phyloP scores from a whole-genome alignment of 2,797 vertebrate genomes.

The Melanotaenia boesemani region DNA sequence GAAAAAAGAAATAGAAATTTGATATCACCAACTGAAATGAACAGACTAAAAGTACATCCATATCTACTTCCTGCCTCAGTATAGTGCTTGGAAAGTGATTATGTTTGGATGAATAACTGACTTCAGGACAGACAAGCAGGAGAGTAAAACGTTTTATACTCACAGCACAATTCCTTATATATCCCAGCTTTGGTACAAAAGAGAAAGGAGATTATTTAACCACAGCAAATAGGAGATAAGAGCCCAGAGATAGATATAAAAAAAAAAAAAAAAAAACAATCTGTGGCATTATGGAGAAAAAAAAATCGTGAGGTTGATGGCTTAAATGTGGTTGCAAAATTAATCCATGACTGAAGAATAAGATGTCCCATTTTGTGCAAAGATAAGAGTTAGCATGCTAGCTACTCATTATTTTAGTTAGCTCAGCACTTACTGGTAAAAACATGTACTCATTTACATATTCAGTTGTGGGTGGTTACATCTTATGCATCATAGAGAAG shows the following conservation, averaged over 20 bases:
- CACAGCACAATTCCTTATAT: constrained; percentile 86
- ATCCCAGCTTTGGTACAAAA: constrained; percentile 87
- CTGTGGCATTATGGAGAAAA: constrained; percentile 23
- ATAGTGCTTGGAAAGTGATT: constrained; percentile 76
- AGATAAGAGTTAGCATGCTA: constrained; percentile 2
- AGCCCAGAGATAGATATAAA: constrained; percentile 29
- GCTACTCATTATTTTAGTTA: background rate
- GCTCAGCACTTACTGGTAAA: too few species aligned
- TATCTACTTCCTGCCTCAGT: constrained; percentile 58
- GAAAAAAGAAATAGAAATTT: constrained; percentile 58
- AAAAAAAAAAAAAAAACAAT: constrained; percentile 56
- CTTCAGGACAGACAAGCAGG: constrained; percentile 82
- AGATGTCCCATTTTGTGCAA: background rate
- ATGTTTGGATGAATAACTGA: constrained; percentile 81
- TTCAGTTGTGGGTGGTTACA: too few species aligned
- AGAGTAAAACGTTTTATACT: constrained; percentile 83
- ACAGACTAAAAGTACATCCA: constrained; percentile 67
- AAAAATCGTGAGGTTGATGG: background rate
- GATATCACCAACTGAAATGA: constrained; percentile 66
- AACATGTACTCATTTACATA: too few species aligned
- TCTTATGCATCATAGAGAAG: too few species aligned
- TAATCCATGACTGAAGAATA: background rate
- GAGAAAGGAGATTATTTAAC: constrained; percentile 83
- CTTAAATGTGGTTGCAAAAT: too few species aligned
- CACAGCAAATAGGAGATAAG: constrained; percentile 62